Evolutionary conservation across 2,113 vertebrate species (phyloP).

Genomic region (Vidua macroura): DNA sequence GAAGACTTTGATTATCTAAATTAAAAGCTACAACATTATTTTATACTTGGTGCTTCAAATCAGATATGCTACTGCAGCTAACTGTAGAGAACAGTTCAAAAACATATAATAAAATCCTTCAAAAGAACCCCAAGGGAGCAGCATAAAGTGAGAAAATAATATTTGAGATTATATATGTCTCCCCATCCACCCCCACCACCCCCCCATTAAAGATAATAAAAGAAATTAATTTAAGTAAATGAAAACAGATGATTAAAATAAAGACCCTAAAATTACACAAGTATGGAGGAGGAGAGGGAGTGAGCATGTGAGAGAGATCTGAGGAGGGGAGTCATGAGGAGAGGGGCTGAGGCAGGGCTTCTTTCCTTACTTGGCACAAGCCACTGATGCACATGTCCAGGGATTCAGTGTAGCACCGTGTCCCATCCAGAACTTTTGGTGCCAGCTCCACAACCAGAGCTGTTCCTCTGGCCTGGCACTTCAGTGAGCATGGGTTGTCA

Average conservation of each 20-base stretch:
- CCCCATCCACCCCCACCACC: accelerated
- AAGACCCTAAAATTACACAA: neutral
- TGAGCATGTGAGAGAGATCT: neutral
- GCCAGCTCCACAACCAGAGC: conserved; percentile 88
- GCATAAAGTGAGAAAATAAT: neutral
- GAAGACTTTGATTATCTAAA: neutral
- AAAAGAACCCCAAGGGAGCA: neutral
- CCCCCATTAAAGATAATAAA: neutral
- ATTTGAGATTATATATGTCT: neutral
- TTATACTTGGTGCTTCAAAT: neutral
- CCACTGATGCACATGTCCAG: conserved; percentile 98
- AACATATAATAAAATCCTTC: neutral
- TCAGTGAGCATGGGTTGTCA: conserved; percentile 91
- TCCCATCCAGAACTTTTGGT: conserved; percentile 95
- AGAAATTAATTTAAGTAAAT: neutral
- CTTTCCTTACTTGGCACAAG: conserved; percentile 86
- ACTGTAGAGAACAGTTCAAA: neutral
- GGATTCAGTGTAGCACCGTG: conserved; percentile 93
- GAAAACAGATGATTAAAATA: neutral
- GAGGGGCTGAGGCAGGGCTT: neutral
- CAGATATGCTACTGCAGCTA: neutral
- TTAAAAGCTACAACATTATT: neutral
- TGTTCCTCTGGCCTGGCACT: conserved; percentile 85
- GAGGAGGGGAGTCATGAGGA: neutral
- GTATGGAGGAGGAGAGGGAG: neutral